Conservation (phyloP, 2,888 invertebrate genomes). For the Sisyra terminalis region DNA sequence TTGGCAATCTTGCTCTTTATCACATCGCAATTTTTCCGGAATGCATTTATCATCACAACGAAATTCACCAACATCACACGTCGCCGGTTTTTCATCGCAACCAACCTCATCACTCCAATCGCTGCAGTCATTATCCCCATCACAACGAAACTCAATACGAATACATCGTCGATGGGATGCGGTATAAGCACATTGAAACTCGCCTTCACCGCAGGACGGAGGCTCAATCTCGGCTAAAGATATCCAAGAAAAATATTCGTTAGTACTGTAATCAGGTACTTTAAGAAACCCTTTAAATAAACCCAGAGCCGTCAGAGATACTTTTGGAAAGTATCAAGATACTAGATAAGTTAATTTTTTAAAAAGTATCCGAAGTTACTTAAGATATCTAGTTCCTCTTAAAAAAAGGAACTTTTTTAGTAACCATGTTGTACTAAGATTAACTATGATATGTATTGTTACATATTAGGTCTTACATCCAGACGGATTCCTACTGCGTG, state of each 20-base stretch:
- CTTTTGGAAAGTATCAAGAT: too few species aligned
- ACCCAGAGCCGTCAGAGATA: too few species aligned
- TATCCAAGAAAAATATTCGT: background rate
- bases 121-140: constrained; percentile 74
- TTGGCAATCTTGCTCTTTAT: constrained; percentile 64
- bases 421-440: too few species aligned
- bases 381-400: too few species aligned
- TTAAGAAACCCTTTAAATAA: too few species aligned
- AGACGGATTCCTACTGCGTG: too few species aligned
- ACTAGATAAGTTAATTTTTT: too few species aligned
- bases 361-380: too few species aligned
- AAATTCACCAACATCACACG: constrained; percentile 53
- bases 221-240: constrained; percentile 26
- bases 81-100: constrained; percentile 45
- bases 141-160: constrained; percentile 58
- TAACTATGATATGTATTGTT: too few species aligned
- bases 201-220: constrained; percentile 50
- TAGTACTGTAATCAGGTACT: too few species aligned
- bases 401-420: too few species aligned
- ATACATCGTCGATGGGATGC: constrained; percentile 50
- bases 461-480: too few species aligned
- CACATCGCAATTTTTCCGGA: constrained; percentile 60
- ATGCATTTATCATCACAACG: constrained; percentile 71
- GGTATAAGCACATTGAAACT: constrained; percentile 44
- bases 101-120: constrained; percentile 77